Conservation (phyloP, 2,797 vertebrate species). For the Perodicticus potto region DNA sequence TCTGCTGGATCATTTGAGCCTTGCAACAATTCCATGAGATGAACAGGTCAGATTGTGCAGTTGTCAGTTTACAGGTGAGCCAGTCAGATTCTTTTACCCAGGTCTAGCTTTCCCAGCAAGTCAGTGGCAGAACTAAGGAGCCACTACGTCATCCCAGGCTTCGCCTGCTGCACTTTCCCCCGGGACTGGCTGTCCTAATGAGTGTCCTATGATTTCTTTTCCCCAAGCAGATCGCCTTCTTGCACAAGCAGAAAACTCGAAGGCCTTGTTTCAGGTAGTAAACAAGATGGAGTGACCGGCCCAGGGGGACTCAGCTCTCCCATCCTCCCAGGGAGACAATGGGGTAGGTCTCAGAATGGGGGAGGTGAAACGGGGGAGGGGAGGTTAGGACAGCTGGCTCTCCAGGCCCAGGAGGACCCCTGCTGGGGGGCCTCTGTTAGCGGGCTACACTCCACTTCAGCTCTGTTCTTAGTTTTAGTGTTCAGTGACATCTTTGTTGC, state of each 20-base stretch:
- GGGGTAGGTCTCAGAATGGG: rapidly evolving
- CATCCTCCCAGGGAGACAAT: neutral
- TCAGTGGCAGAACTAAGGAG: neutral
- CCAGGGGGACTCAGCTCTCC: neutral
- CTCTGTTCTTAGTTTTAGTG: neutral
- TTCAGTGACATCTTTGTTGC: neutral
- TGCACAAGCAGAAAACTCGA: neutral
- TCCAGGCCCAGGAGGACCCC: no score
- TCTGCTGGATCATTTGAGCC: neutral
- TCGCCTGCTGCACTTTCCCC: neutral
- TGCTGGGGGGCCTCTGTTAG: neutral
- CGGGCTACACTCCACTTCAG: neutral
- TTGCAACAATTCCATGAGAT: neutral
- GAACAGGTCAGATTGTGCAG: neutral
- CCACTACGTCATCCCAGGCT: neutral
- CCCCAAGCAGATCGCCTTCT: neutral
- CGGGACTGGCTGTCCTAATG: neutral
- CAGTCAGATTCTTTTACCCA: neutral
- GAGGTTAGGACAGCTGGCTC: rapidly evolving
- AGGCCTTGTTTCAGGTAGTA: neutral
- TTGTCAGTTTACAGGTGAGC: neutral
- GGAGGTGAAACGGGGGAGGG: no score
- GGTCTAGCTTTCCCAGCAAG: neutral
- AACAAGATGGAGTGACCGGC: neutral
- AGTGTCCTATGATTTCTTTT: neutral